Evolutionary conservation across 2,797 vertebrate species (phyloP).

Genomic region (Oreonectes daqikongensis): DNA sequence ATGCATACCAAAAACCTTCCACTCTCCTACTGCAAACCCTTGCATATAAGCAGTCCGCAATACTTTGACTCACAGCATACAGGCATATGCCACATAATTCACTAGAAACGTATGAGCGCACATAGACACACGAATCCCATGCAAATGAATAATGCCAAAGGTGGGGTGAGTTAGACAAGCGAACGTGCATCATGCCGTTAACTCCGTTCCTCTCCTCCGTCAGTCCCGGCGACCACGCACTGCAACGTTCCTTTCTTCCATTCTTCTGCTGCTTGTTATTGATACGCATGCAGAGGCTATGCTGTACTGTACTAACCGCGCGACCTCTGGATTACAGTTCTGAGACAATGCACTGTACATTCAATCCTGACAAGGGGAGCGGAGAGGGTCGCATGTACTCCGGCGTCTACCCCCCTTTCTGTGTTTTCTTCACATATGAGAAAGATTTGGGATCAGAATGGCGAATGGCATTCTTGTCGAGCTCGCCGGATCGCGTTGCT

Average conservation of each 20-base stretch:
- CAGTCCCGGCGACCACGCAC: constrained; percentile 66
- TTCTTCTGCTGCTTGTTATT: constrained; percentile 71
- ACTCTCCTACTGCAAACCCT: constrained; percentile 53
- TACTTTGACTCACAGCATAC: constrained; percentile 14
- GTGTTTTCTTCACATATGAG: constrained; percentile 63
- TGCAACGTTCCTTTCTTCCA: constrained; percentile 72
- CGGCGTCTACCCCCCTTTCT: constrained; percentile 36
- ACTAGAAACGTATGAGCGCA: constrained; percentile 34
- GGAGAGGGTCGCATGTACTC: constrained; percentile 32
- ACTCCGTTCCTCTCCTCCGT: constrained; percentile 66
- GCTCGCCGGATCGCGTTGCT: constrained; percentile 61
- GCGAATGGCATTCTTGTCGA: constrained; percentile 72
- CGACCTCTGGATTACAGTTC: constrained; percentile 59
- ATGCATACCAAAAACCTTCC: constrained; percentile 62
- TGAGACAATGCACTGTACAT: constrained; percentile 61
- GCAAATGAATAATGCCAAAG: constrained; percentile 67
- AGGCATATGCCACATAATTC: neutral
- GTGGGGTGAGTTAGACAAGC: constrained; percentile 70
- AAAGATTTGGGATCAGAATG: constrained; percentile 69
- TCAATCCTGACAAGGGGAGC: constrained; percentile 32
- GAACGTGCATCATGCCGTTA: constrained; percentile 63
- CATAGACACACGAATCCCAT: constrained; percentile 2
- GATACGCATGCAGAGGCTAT: constrained; percentile 73
- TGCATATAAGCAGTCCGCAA: constrained; percentile 45
- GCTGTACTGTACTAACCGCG: constrained; percentile 59